Percentiles rank a stretch among this genome's conserved stretches.
Evolutionary conservation across 2,113 vertebrate genomes (phyloP).

Genomic region (Typhlomys cinereus): DNA sequence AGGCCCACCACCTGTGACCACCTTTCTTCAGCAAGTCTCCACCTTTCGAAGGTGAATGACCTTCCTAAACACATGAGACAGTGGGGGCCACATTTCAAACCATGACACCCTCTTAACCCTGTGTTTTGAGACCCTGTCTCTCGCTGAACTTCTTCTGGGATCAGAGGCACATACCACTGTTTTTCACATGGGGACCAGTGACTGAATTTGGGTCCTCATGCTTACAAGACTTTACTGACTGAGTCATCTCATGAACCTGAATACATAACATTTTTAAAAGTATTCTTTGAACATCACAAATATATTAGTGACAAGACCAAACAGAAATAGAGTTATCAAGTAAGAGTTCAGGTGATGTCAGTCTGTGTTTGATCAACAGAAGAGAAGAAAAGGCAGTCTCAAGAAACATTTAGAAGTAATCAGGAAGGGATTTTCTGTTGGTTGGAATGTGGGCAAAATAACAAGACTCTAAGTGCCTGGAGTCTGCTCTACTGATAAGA

Average conservation of each 20-base stretch:
- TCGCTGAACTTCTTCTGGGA: no score
- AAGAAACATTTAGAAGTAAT: background rate
- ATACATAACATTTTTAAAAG: background rate
- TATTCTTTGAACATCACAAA: background rate
- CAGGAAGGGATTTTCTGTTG: background rate
- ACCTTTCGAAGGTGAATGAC: no score
- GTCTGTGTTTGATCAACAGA: background rate
- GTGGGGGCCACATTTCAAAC: no score
- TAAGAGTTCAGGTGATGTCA: background rate
- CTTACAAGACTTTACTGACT: background rate
- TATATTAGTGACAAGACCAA: background rate
- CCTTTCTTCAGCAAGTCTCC: no score
- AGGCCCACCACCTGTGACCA: no score
- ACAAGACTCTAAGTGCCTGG: background rate
- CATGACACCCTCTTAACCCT: no score
- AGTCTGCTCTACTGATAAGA: background rate
- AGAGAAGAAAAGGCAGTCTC: background rate
- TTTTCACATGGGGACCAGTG: no score
- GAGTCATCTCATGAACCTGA: accelerated
- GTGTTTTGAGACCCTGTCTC: no score
- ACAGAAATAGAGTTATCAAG: background rate
- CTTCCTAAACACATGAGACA: no score
- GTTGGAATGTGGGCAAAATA: background rate
- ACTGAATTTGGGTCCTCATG: background rate
- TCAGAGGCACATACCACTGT: background rate